Evolutionary conservation across 2,797 vertebrate species (phyloP), one percentile per base, ranked within the genome.

Genomic region (Pangasius macronema): DNA sequence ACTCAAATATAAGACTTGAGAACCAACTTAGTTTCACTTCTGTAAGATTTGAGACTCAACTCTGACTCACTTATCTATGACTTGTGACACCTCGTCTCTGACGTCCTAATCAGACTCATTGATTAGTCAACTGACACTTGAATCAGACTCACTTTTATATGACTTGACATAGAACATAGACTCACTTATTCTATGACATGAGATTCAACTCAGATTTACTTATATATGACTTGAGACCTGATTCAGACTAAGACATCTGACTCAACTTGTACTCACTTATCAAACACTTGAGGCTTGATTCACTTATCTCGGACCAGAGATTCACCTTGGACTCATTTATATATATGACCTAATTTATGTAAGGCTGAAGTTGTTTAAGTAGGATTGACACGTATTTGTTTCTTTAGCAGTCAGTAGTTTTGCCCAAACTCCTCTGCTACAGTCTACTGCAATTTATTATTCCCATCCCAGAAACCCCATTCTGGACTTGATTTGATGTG

Each of bases 401-500:
- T 82, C 59, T 49, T 82, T 65, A 83, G 33, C n/a, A 67, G 36
- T 30, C 39, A 42, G 42, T 63, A 82, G 39, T 4, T n/a, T 82
- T 63, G 24, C 55, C 80, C 27, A 6, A 83, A 22, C 16, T 51
- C 2, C 77, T 9, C 33, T 22, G 77, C 36, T 42, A 9, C 36
- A 81, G 36, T 61, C 81, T 67, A 7, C 61, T 68, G 61, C 81
- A 51, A 22, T 68, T 51, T 24, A 83, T 67, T 68, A 67, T 83
- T 83, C n/a, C 82, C n/a, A 51, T 83, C n/a, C 82, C 63, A 51
- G 63, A 51, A 81, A 27, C 18, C 42, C 16, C 27, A 13, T 51
- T 83, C 46, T 83, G 63, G 82, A 67, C 30, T 33, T 51, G 18
- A 68, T 83, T 83, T 51, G 16, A 49, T 68, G 42, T 51, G 61